Evolutionary conservation across 2,797 vertebrate species (phyloP), one percentile per base, ranked within the genome.

Genomic region (Microctenopoma steveboyesi): DNA sequence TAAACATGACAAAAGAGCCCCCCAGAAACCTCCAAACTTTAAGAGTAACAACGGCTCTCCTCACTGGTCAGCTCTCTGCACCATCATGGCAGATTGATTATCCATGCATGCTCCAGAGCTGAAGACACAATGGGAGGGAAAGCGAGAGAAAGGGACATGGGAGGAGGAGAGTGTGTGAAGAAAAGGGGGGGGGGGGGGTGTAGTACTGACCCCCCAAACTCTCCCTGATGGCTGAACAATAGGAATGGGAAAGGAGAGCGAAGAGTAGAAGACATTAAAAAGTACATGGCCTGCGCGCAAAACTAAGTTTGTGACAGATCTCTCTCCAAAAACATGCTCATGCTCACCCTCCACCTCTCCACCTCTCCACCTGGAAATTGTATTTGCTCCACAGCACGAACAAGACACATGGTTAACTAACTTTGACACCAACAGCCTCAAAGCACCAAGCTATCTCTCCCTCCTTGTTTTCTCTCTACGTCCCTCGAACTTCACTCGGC

Each of bases 91-190:
- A 58, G 74, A 85, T 74, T 87, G 89, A 90, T 87, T 82, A 88
- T 79, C 71, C 77, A 89, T 85, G 86, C 88, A 85, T 83, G 82
- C 67, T 82, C 73, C 60, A 76, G 74, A 87, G 79, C 71, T 73
- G 64, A 85, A 72, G 79, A 86, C 84, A 91, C 90, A 90, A 89
- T 83, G 86, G 67, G 69, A 52, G 72, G 60, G 66, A 62, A 48
- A 49, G 47, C 61, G 50, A 61, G 70, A 56, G 72, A 68, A 79
- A 58, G 46, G 64, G 68, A 66, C 64, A 59, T 57, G 52, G 43
- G 56, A 35, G 66, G 72, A 63, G 65, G 67, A 47, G 70, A 25
- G 56, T 35, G 50, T 39, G 51, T 56, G 55, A 15, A 16, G 56
- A 62, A 35, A 55, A 49, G 62, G 56, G n/a, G 66, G 18, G 18